Evolutionary conservation across 1,140 invertebrate genomes (phyloP), one percentile per base, ranked within the genome.

Genomic region (Neotoxoptera formosana): DNA sequence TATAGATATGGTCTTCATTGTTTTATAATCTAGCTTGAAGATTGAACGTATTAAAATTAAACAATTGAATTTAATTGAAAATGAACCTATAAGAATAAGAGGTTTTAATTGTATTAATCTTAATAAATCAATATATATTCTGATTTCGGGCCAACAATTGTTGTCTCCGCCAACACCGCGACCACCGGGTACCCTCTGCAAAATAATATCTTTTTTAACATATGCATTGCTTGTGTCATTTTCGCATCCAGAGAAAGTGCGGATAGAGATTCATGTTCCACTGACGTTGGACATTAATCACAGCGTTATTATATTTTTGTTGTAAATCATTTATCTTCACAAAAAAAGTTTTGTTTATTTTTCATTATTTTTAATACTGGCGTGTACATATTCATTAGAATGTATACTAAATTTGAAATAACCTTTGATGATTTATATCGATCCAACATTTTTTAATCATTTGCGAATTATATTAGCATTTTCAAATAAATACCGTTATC

Each of bases 41-140:
- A 89, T 89, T 89, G 88, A 56, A 56, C 51, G 17, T 76, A 76
- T 89, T 89, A n/a, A 89, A 56, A 56, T 41, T 25, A 9, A 56
- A 89, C 88, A 89, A 89, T 89, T 89, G 88, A 41, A 56, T 89
- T 89, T 89, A 89, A 89, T 89, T 56, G 88, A 89, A 89, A 89
- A 89, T 4, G 20, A 89, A 36, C 34, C 34, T 34, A 21, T 23
- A 11, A 23, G 34, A 56, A n/a, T n/a, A n/a, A 88, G 21, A 48
- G 84, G 3, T 51, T 51, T 89, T 56, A 88, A 41, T 89, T 56
- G 36, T 56, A 56, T 89, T 56, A 56, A 89, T 89, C 34, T 56
- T 21, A 41, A 25, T 41, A 53, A 34, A 56, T 56, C 51, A 2
- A 21, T 36, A 25, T 9, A n/a, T 36, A 41, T 89, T 36, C 53